A percentile compares a stretch with the other conserved stretches of the same genome.
These are phyloP conservation scores for Dallia pectoralis DNA, from an alignment of 2,797 vertebrate genomes.

Conservation along the genomic window DNA sequence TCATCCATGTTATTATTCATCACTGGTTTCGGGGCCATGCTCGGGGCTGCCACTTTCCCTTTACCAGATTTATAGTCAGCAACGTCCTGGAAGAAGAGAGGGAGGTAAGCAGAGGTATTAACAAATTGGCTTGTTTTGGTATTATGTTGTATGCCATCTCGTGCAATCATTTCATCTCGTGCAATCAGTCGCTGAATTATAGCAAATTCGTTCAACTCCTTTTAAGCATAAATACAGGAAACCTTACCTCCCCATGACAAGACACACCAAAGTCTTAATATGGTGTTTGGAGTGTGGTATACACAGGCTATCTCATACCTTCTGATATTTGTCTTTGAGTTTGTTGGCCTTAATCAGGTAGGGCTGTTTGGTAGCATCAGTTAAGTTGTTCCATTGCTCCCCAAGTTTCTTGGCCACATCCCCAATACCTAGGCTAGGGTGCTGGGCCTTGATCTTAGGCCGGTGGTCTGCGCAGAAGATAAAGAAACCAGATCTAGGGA, in stretches of 20 bases:
- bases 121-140: too few species aligned
- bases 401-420: slow-evolving; percentile 86
- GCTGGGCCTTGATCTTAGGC: slow-evolving; percentile 84
- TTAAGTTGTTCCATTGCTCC: slow-evolving; percentile 84
- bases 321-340: slow-evolving; percentile 88
- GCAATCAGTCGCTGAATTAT: background rate
- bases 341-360: slow-evolving; percentile 83
- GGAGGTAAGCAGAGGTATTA: background rate
- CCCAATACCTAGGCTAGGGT: slow-evolving; percentile 82
- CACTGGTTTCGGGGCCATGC: slow-evolving; percentile 65
- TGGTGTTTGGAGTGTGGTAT: too few species aligned
- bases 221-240: background rate
- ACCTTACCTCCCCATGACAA: too few species aligned
- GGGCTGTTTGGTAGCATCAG: slow-evolving; percentile 81
- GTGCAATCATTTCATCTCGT: too few species aligned
- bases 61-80: slow-evolving; percentile 81
- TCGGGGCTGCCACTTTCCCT: slow-evolving; percentile 72
- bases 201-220: background rate
- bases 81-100: slow-evolving; percentile 70
- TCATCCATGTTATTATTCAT: slow-evolving; percentile 77
- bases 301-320: slow-evolving; percentile 66
- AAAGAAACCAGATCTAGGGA: slow-evolving; percentile 82
- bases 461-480: slow-evolving; percentile 86
- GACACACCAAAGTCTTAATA: too few species aligned
- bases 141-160: background rate